Base-by-base conservation (phyloP, 2,113 vertebrate genomes). In the Aspidoscelis tigris region DNA sequence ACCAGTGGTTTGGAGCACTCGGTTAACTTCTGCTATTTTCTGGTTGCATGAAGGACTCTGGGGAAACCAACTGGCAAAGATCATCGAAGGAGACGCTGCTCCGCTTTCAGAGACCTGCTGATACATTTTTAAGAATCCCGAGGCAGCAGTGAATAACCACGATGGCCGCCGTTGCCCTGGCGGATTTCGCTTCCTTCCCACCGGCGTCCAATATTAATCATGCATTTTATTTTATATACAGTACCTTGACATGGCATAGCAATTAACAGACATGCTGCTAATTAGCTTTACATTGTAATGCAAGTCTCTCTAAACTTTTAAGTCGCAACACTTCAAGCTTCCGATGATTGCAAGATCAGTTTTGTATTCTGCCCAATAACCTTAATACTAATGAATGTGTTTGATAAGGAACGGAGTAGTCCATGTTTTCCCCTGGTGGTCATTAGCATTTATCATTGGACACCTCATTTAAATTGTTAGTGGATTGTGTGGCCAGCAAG, bases 231-330 rank as follows among this genome's bases (percentile, higher is more conserved):
- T 95, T 92, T 87, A 91, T 90, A 89, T 81, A 80, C 77, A 80
- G 26, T 65, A 94, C 85, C 90, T 94, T 89, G 89, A 88, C 89
- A 88, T 90, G 87, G 90, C 78, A 89, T 47, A 91, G 93, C 92
- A 95, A 95, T 96, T 95, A 96, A 94, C 64, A 91, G 90, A 93
- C 90, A 88, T 87, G 94, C 90, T 84, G 80, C 93, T 95, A 96
- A 96, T 96, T 95, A 96, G 95, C 91, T 93, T 93, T 94, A 95
- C 95, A 94, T 92, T 94, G 94, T 93, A 94, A 90, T 92, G 90
- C 91, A 87, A 93, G 92, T 93, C 91, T 91, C 90, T 90, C 93
- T 93, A 93, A 95, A 95, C 94, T 95, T 84, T 84, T 92, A 93
- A 96, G 94, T 88, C 93, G 87, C 89, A 94, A 93, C 89, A 91